phyloP scores from a whole-genome alignment of 2,113 vertebrate genomes.

The Myanophis thanlyinensis region DNA sequence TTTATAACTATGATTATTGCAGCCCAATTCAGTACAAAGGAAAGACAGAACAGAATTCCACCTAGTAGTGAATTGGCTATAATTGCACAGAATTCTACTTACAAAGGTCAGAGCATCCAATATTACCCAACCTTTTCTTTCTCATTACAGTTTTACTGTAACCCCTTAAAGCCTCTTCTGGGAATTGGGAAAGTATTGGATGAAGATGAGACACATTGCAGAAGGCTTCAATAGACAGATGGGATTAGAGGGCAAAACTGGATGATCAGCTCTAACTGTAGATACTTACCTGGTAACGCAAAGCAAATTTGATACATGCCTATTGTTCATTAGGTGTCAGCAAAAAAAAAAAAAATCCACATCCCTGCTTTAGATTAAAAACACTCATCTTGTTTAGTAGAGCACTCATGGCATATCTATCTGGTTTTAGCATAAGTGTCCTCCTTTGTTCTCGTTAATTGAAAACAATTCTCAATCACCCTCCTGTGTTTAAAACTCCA shows the following conservation, averaged over 20 bases:
- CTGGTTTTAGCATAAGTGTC: constrained; percentile 73
- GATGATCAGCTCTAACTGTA: too few relatives aligned
- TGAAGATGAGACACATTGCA: background rate
- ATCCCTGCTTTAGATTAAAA: constrained; percentile 64
- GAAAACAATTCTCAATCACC: constrained; percentile 78
- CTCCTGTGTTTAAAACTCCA: constrained; percentile 76
- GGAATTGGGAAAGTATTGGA: background rate
- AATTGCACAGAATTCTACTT: background rate
- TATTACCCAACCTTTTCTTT: background rate
- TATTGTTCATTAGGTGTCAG: constrained; percentile 52
- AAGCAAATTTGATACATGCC: background rate
- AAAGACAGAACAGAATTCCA: background rate
- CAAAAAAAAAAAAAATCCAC: background rate
- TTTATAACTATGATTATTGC: background rate
- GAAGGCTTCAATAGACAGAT: background rate
- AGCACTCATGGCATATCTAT: constrained; percentile 67
- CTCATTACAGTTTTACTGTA: background rate
- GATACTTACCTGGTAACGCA: background rate
- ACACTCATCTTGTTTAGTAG: constrained; percentile 68
- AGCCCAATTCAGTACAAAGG: background rate
- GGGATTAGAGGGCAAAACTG: background rate
- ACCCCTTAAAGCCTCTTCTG: background rate
- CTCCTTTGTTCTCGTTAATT: constrained; percentile 77
- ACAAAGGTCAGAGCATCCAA: background rate
- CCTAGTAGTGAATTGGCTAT: background rate